These are phyloP conservation scores for Athetis lepigone DNA, from an alignment of 2,888 invertebrate species.

Conservation along the genomic window DNA sequence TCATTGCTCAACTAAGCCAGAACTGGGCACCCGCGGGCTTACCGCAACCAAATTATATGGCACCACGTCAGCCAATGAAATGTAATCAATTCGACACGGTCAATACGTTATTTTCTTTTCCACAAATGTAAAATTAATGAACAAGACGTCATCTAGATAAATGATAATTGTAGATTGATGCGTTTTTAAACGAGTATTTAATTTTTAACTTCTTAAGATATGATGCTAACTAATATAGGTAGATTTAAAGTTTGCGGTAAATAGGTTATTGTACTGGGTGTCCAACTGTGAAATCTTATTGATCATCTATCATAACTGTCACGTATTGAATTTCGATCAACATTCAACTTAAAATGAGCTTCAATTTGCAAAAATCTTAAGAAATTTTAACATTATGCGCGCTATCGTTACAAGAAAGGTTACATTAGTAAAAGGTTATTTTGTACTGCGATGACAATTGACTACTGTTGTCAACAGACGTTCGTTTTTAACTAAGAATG, in stretches of 20 bases:
- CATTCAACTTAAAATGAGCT: too few relatives aligned
- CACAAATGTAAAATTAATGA: conserved; percentile 6
- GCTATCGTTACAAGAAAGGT: conserved; percentile 1
- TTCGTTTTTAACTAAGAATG: conserved; percentile 1
- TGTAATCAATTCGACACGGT: neutral
- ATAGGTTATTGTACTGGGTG: neutral
- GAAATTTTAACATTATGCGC: neutral
- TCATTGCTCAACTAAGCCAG: neutral
- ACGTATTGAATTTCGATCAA: too few relatives aligned
- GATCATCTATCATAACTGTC: neutral
- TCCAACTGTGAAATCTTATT: too few relatives aligned
- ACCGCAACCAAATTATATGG: neutral
- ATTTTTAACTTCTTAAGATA: neutral
- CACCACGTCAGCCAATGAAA: neutral
- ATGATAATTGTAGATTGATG: neutral
- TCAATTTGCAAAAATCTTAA: neutral
- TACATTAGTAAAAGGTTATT: conserved; percentile 35
- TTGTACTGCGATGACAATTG: conserved; percentile 16
- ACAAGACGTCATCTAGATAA: conserved; percentile 1
- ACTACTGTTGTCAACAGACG: conserved; percentile 7
- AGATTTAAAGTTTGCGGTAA: too few relatives aligned
- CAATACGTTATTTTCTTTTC: neutral
- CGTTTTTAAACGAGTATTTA: conserved; percentile 2
- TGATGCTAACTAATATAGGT: too few relatives aligned
- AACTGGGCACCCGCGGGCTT: neutral